phyloP scores from a whole-genome alignment of 2,113 vertebrate genomes.

The Cygnus atratus region DNA sequence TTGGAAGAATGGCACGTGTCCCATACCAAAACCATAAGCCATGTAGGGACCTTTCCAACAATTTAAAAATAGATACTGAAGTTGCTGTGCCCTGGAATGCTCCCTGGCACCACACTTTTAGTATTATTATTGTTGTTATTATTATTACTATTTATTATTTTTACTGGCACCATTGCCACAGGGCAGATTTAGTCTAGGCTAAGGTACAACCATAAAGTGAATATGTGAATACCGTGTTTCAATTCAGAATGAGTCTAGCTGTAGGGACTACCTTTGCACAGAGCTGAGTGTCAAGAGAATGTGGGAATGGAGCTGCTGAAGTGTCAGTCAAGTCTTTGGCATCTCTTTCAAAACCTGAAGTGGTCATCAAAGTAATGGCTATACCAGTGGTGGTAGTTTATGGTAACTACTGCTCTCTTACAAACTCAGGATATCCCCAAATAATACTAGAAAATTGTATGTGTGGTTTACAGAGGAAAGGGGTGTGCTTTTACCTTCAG shows the following conservation, averaged over 20 bases:
- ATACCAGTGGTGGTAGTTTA: background rate
- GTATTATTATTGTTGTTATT: background rate
- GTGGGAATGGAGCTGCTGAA: background rate
- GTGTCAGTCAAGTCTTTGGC: background rate
- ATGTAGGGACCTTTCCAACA: background rate
- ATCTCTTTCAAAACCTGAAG: background rate
- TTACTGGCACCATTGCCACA: accelerated
- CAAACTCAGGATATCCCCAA: background rate
- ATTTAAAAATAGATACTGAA: accelerated
- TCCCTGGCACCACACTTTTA: background rate
- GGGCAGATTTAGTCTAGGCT: background rate
- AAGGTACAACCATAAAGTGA: background rate
- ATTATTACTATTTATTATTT: background rate
- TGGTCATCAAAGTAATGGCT: background rate
- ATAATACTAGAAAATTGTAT: background rate
- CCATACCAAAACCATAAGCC: background rate
- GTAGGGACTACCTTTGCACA: background rate
- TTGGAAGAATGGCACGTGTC: accelerated
- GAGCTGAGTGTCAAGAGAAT: background rate
- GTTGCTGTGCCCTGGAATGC: background rate
- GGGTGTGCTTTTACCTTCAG: background rate
- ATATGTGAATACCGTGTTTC: background rate
- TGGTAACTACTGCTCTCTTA: background rate
- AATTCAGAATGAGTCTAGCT: background rate
- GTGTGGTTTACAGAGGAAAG: background rate